Conservation (phyloP, 1,140 invertebrate species). For the Lamellibrachia luymesi region DNA sequence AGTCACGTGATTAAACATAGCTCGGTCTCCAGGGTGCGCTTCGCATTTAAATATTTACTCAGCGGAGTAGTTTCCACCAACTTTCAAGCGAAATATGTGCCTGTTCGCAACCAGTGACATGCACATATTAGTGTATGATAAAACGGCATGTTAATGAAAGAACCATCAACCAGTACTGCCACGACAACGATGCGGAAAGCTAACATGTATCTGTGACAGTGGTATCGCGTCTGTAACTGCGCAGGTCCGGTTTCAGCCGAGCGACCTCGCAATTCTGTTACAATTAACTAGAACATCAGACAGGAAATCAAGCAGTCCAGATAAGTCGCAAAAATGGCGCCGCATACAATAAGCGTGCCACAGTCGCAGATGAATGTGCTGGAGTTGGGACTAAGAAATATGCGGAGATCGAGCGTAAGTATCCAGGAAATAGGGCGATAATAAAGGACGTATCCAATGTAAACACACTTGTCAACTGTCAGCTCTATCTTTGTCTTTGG, state of each 20-base stretch:
- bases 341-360: not conserved
- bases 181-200: not conserved
- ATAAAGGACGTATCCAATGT: constrained; percentile 5
- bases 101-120: not conserved
- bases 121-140: not conserved
- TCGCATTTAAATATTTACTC: constrained; percentile 5
- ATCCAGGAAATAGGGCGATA: not conserved
- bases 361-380: not conserved
- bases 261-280: not conserved
- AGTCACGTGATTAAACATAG: not conserved
- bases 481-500: not conserved
- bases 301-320: not conserved
- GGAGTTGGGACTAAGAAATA: not conserved
- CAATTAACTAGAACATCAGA: not conserved
- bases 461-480: not conserved
- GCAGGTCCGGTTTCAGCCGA: not conserved
- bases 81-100: not conserved
- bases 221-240: not conserved
- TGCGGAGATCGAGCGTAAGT: not conserved
- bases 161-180: not conserved
- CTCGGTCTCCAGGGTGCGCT: not conserved
- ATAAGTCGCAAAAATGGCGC: not conserved
- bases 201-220: not conserved
- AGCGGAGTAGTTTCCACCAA: not conserved
- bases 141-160: not conserved